phyloP scores from a whole-genome alignment of 1,140 invertebrate species.

The Drosophila willistoni region DNA sequence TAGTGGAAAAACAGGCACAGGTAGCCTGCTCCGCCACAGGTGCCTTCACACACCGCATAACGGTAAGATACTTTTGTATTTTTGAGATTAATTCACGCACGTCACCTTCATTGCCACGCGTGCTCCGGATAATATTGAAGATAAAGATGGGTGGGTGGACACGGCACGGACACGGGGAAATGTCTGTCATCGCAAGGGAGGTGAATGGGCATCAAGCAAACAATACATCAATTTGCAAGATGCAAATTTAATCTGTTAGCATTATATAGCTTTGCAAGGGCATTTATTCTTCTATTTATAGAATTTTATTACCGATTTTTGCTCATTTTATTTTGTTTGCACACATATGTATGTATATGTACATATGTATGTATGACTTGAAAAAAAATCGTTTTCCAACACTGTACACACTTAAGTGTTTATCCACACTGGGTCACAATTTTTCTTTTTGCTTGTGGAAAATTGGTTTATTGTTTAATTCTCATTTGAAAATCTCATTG shows the following conservation, averaged over 20 bases:
- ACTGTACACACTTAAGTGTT: constrained; percentile 20
- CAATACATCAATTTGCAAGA: not conserved
- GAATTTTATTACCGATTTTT: constrained; percentile 8
- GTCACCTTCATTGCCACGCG: constrained; percentile 67
- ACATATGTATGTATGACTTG: constrained; percentile 8
- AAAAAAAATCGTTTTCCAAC: constrained; percentile 20
- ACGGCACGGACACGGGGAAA: constrained; percentile 21
- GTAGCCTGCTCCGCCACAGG: constrained; percentile 66
- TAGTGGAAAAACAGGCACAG: constrained; percentile 68
- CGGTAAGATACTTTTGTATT: constrained; percentile 66
- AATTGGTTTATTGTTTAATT: constrained; percentile 45
- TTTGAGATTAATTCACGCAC: constrained; percentile 51
- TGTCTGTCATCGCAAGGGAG: constrained; percentile 33
- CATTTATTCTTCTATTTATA: not conserved
- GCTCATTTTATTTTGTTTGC: constrained; percentile 15
- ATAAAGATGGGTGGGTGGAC: constrained; percentile 11
- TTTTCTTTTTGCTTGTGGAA: constrained; percentile 48
- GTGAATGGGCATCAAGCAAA: not conserved
- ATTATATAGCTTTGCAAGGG: not conserved
- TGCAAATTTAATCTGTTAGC: not conserved
- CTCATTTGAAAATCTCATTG: constrained; percentile 65
- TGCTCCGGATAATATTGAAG: constrained; percentile 31
- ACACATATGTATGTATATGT: not conserved
- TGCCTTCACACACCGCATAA: constrained; percentile 66
- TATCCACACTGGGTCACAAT: constrained; percentile 43